Percentiles rank a stretch among this genome's conserved stretches.
Evolutionary conservation across 1,140 invertebrate genomes (phyloP).

Genomic region (Pogonomyrmex californicus): DNA sequence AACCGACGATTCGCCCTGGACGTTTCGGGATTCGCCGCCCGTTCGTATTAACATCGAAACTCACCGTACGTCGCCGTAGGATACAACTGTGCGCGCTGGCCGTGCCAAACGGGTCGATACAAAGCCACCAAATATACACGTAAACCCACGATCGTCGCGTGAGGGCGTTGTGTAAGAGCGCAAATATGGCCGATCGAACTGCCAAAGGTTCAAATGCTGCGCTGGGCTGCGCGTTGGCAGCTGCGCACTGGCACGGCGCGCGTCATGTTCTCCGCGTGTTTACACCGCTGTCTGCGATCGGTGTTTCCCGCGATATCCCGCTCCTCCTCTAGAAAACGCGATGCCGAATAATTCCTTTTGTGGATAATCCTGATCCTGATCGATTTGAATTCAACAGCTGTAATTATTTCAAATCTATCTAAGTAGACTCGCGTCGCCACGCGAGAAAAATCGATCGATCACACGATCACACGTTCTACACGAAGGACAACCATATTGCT

Average conservation of each 20-base stretch:
- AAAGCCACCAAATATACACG: slow-evolving; percentile 71
- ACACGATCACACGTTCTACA: neutral
- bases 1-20: neutral
- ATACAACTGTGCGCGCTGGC: slow-evolving; percentile 19
- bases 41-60: neutral
- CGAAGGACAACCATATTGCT: neutral
- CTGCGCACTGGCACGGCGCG: slow-evolving; percentile 66
- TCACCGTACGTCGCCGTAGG: slow-evolving; percentile 30
- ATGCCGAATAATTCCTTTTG: neutral
- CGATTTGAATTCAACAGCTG: neutral
- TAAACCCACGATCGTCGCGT: slow-evolving; percentile 87
- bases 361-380: too few relatives aligned
- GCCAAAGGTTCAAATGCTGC: slow-evolving; percentile 76
- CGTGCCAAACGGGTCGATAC: neutral
- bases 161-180: slow-evolving; percentile 88
- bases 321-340: slow-evolving; percentile 27
- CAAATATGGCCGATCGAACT: slow-evolving; percentile 83
- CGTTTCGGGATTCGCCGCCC: too few relatives aligned
- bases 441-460: neutral
- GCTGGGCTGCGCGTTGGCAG: slow-evolving; percentile 72
- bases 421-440: neutral
- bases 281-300: slow-evolving; percentile 61
- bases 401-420: neutral
- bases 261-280: slow-evolving; percentile 68
- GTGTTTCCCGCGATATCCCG: slow-evolving; percentile 42